Conservation (phyloP, 2,113 vertebrate genomes). For the Eretmochelys imbricata region DNA sequence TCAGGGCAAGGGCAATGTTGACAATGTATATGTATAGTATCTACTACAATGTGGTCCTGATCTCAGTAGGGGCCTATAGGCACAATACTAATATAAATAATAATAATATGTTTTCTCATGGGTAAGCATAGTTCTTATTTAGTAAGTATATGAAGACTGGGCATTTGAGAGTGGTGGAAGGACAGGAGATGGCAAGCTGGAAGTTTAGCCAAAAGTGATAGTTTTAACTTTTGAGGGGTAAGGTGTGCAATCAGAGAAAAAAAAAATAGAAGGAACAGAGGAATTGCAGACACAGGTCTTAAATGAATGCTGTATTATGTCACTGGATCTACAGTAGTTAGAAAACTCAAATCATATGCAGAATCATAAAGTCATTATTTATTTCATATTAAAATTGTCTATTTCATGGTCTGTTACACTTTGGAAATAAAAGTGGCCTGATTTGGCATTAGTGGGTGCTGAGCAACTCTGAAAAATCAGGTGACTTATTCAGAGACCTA, state of each 20-base stretch:
- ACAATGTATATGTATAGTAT: neutral
- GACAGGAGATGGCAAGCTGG: neutral
- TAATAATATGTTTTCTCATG: neutral
- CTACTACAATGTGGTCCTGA: neutral
- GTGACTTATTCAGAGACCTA: neutral
- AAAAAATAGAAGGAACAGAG: neutral
- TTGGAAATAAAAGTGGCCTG: neutral
- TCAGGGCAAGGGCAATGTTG: neutral
- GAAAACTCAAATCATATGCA: neutral
- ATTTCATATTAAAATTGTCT: neutral
- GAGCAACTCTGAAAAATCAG: neutral
- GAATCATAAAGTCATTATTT: neutral
- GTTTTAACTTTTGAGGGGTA: neutral
- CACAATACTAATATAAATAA: neutral
- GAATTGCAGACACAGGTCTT: neutral
- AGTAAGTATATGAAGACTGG: neutral
- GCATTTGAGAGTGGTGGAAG: neutral
- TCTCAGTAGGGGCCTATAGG: neutral
- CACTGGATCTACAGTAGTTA: neutral
- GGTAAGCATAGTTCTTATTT: neutral
- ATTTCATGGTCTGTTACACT: neutral
- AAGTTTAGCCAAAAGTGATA: slow-evolving; percentile 1
- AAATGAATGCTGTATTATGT: neutral
- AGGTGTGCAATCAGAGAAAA: neutral
- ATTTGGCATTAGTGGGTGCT: neutral